phyloP scores from a whole-genome alignment of 2,888 invertebrate genomes.

The Carterocephalus palaemon region DNA sequence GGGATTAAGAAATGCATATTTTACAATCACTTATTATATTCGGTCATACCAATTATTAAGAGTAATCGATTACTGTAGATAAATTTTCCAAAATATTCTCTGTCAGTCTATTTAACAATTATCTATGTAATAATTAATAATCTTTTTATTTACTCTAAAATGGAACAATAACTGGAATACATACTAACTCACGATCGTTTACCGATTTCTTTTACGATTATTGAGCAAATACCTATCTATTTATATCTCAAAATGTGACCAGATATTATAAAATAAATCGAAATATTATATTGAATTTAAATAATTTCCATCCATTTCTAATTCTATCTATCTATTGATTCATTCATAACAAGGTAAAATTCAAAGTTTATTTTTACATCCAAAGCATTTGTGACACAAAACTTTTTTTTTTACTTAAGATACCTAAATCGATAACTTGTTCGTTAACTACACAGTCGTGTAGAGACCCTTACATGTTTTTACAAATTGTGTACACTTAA shows the following conservation, averaged over 20 bases:
- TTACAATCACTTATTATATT: background rate
- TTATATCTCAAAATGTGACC: too few relatives aligned
- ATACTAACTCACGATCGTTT: conserved; percentile 17
- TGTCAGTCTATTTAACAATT: conserved; percentile 15
- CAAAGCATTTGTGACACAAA: conserved; percentile 3
- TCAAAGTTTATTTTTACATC: too few relatives aligned
- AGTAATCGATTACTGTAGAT: conserved; percentile 5
- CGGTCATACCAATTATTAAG: conserved; percentile 13
- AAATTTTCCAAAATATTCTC: conserved; percentile 18
- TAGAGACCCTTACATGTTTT: conserved; percentile 14
- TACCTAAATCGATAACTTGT: background rate
- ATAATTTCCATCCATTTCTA: too few relatives aligned
- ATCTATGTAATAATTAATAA: conserved; percentile 11
- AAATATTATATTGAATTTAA: too few relatives aligned
- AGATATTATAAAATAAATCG: too few relatives aligned
- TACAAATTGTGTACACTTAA: conserved; percentile 16
- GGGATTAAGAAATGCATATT: conserved; percentile 1
- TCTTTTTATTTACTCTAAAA: conserved; percentile 12
- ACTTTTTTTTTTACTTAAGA: conserved; percentile 5
- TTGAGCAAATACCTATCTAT: conserved; percentile 13
- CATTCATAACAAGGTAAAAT: conserved; percentile 8
- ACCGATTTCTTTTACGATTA: conserved; percentile 11
- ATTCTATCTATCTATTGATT: conserved; percentile 1
- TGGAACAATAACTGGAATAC: conserved; percentile 18
- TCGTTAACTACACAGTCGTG: background rate